These are phyloP conservation scores for Bombus fervidus DNA, from an alignment of 1,140 invertebrate genomes.

Conservation along the genomic window DNA sequence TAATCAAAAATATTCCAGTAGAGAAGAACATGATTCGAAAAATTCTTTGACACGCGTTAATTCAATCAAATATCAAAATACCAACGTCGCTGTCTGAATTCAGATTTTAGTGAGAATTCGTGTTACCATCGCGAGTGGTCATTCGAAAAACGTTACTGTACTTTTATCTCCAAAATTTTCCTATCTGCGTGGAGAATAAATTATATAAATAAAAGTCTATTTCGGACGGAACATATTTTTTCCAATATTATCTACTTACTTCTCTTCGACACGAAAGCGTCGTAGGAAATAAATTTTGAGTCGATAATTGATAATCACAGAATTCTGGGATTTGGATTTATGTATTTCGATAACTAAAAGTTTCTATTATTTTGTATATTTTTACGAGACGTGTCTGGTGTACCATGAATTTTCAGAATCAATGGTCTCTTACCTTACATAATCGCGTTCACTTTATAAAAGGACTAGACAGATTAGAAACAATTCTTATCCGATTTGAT, in stretches of 20 bases:
- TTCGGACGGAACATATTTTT: background rate
- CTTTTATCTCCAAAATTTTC: slow-evolving; percentile 24
- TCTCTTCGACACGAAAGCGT: background rate
- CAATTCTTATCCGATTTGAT: no score
- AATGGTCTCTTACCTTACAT: no score
- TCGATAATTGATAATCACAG: background rate
- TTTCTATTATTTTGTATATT: no score
- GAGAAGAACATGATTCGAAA: background rate
- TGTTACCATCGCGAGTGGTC: slow-evolving; percentile 27
- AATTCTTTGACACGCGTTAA: slow-evolving; percentile 19
- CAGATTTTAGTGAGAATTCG: background rate
- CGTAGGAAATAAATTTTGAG: background rate
- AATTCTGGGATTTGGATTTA: background rate
- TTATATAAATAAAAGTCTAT: background rate
- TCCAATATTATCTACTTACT: background rate
- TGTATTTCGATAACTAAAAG: no score
- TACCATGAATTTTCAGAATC: no score
- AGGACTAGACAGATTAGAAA: no score
- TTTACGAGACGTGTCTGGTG: no score
- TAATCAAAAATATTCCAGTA: background rate
- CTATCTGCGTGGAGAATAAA: background rate
- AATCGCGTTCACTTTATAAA: no score
- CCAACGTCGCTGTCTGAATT: background rate
- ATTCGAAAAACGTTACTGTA: slow-evolving; percentile 8
- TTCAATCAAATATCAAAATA: slow-evolving; percentile 25